Evolutionary conservation across 1,140 invertebrate genomes (phyloP).

Genomic region (Drosophila quadrilineata): DNA sequence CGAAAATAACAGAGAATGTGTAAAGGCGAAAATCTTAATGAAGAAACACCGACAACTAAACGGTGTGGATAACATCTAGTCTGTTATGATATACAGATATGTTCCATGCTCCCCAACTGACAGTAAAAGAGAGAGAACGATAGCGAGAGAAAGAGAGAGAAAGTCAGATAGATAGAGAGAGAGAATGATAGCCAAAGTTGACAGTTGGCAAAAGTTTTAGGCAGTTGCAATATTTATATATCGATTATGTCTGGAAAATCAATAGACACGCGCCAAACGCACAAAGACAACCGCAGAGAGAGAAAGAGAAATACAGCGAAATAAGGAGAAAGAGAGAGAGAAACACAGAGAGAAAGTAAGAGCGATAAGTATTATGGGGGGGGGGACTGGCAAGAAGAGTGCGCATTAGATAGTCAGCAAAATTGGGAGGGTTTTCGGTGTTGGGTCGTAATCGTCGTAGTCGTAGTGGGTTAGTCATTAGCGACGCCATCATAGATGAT

Average conservation of each 20-base stretch:
- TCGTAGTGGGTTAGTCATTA: constrained; percentile 32
- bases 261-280: constrained; percentile 60
- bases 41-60: constrained; percentile 18
- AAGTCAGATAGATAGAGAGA: not conserved
- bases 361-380: not conserved
- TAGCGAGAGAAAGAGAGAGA: not conserved
- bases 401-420: not conserved
- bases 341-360: not conserved
- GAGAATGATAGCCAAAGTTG: constrained; percentile 13
- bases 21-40: no score
- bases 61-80: constrained; percentile 34
- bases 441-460: not conserved
- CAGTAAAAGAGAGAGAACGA: no score
- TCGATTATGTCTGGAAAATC: constrained; percentile 65
- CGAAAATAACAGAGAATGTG: no score
- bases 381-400: not conserved
- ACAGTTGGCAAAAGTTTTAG: constrained; percentile 54
- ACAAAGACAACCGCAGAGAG: constrained; percentile 12
- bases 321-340: not conserved
- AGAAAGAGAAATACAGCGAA: not conserved
- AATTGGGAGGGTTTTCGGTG: not conserved
- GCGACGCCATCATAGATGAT: constrained; percentile 16
- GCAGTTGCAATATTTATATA: constrained; percentile 47
- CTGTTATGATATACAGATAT: no score
- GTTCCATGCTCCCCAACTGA: no score